Evolutionary conservation across 2,797 vertebrate genomes (phyloP).

Genomic region (Sandelia bainsii): DNA sequence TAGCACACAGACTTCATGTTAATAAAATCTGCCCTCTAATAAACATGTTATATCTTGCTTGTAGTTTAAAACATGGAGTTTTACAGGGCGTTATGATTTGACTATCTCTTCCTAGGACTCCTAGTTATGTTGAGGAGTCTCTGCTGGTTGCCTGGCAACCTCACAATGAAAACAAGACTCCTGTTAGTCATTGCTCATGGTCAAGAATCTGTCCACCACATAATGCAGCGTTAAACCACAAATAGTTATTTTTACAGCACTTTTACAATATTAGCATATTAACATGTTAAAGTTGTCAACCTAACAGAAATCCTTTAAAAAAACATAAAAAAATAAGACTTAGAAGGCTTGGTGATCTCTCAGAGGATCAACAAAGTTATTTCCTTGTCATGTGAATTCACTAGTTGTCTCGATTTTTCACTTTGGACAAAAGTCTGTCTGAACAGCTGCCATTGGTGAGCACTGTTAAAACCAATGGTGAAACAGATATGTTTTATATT

Average conservation of each 20-base stretch:
- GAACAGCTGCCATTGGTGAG: background rate
- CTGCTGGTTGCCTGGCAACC: background rate
- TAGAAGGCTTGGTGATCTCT: too few relatives aligned
- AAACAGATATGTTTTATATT: too few relatives aligned
- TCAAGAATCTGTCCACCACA: background rate
- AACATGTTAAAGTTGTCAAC: background rate
- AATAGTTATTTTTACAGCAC: background rate
- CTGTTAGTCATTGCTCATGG: background rate
- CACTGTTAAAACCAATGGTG: too few relatives aligned
- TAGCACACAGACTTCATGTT: too few relatives aligned
- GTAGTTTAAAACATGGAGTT: slow-evolving; percentile 4
- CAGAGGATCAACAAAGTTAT: too few relatives aligned
- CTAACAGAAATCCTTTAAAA: background rate
- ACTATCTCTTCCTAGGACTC: slow-evolving; percentile 2
- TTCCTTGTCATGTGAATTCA: background rate
- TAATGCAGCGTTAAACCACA: background rate
- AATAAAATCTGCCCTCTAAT: slow-evolving; percentile 1
- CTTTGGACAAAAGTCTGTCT: background rate
- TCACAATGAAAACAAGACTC: background rate
- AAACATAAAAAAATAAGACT: too few relatives aligned
- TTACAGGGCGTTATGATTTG: background rate
- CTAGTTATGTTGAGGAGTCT: background rate
- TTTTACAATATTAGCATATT: background rate
- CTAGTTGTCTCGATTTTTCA: background rate
- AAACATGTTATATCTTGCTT: slow-evolving; percentile 13